These are phyloP conservation scores for Dolichallabes microphthalmus DNA, from an alignment of 2,113 vertebrate genomes.

Conservation along the genomic window DNA sequence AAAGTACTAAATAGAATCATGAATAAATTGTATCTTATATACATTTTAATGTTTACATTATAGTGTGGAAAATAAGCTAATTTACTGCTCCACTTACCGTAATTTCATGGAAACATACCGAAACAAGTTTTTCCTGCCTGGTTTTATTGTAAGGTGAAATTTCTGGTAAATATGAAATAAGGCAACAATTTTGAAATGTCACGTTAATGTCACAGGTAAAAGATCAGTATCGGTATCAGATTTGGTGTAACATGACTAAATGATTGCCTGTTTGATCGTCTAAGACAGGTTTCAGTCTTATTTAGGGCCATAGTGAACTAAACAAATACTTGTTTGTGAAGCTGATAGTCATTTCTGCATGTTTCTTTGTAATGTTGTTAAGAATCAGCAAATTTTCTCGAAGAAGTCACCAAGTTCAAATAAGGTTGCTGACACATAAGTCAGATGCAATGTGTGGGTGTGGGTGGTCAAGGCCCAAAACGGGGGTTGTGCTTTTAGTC, in stretches of 20 bases:
- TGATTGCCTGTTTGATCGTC: slow-evolving; percentile 48
- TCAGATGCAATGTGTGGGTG: slow-evolving; percentile 28
- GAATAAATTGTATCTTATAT: neutral
- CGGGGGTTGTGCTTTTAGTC: slow-evolving; percentile 40
- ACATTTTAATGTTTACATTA: neutral
- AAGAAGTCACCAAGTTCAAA: slow-evolving; percentile 31
- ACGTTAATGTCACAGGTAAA: slow-evolving; percentile 52
- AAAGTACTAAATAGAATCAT: neutral
- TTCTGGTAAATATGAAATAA: slow-evolving; percentile 52
- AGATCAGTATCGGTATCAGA: slow-evolving; percentile 38
- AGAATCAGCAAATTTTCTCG: slow-evolving; percentile 49
- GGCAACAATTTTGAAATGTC: slow-evolving; percentile 46
- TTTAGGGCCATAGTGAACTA: slow-evolving; percentile 37
- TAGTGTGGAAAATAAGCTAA: neutral
- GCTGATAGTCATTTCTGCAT: slow-evolving; percentile 48
- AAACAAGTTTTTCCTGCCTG: neutral
- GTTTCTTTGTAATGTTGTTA: slow-evolving; percentile 41
- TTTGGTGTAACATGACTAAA: slow-evolving; percentile 46
- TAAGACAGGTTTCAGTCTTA: slow-evolving; percentile 38
- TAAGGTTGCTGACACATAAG: slow-evolving; percentile 40
- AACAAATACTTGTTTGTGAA: slow-evolving; percentile 43
- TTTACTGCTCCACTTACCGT: too few species aligned
- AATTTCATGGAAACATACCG: neutral
- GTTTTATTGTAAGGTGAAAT: slow-evolving; percentile 19
- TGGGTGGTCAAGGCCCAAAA: slow-evolving; percentile 29